Conservation (phyloP, 2,888 invertebrate genomes). For the Synergus itoensis region DNA sequence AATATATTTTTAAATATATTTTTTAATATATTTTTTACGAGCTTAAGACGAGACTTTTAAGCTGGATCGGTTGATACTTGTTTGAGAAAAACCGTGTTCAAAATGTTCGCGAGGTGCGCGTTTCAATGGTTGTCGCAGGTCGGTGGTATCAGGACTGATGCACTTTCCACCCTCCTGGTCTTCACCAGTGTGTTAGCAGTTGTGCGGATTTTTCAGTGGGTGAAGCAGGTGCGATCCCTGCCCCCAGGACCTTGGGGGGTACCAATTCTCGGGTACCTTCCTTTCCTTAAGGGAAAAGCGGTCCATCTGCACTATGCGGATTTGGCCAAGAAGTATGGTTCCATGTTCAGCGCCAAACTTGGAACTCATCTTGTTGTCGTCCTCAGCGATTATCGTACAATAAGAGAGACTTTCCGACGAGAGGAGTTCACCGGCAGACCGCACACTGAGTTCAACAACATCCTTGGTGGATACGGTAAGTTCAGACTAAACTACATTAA, state of each 20-base stretch:
- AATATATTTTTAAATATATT: too few relatives aligned
- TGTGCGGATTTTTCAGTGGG: constrained; percentile 75
- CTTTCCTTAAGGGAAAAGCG: constrained; percentile 86
- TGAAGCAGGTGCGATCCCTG: constrained; percentile 78
- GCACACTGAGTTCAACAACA: constrained; percentile 90
- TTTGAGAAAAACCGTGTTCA: constrained; percentile 33
- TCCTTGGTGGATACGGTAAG: constrained; percentile 94
- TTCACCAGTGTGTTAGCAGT: constrained; percentile 78
- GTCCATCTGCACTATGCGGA: constrained; percentile 88
- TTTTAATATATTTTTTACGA: too few relatives aligned
- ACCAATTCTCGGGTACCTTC: constrained; percentile 90
- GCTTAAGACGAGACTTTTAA: constrained; percentile 6
- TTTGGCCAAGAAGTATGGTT: constrained; percentile 88
- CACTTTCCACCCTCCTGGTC: constrained; percentile 76
- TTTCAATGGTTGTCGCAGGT: constrained; percentile 66
- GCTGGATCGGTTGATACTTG: constrained; percentile 9
- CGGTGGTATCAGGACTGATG: constrained; percentile 62
- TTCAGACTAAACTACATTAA: constrained; percentile 60
- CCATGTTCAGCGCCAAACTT: constrained; percentile 88
- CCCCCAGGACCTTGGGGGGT: constrained; percentile 95
- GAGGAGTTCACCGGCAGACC: constrained; percentile 95
- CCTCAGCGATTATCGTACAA: constrained; percentile 91
- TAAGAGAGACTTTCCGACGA: constrained; percentile 90
- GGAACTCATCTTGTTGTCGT: constrained; percentile 92
- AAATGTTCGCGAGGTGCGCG: constrained; percentile 70